phyloP scores from a whole-genome alignment of 2,797 vertebrate species.

The Oophaga sylvatica region DNA sequence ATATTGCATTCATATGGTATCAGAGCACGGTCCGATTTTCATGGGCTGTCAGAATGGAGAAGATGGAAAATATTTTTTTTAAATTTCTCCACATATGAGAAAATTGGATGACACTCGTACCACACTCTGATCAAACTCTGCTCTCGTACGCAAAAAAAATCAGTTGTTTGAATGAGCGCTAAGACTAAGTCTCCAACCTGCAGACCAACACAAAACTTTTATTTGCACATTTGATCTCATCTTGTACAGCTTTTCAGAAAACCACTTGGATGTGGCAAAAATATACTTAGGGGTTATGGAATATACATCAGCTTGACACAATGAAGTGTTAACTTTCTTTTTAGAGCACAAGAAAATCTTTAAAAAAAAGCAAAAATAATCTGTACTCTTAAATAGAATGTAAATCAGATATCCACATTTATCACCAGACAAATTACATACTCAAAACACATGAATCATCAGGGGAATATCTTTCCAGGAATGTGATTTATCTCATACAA shows the following conservation, averaged over 20 bases:
- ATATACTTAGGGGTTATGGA: background rate
- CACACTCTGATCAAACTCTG: too few relatives aligned
- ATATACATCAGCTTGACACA: constrained; percentile 21
- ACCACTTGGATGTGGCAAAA: background rate
- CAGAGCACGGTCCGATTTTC: too few relatives aligned
- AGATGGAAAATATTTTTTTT: too few relatives aligned
- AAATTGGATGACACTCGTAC: too few relatives aligned
- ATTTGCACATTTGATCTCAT: background rate
- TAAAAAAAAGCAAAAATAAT: background rate
- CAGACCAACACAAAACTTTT: background rate
- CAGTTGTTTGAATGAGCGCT: too few relatives aligned
- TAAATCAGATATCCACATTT: constrained; percentile 25
- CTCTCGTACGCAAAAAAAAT: too few relatives aligned
- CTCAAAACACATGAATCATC: constrained; percentile 11
- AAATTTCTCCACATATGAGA: too few relatives aligned
- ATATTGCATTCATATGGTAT: too few relatives aligned
- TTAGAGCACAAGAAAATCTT: background rate
- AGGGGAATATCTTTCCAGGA: fast-evolving
- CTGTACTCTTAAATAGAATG: constrained; percentile 13
- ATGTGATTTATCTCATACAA: constrained; percentile 46
- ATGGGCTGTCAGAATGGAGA: too few relatives aligned
- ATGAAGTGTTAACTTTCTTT: background rate
- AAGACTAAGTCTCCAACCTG: background rate
- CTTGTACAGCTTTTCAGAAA: background rate
- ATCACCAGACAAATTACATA: constrained; percentile 22